Evolutionary conservation across 2,888 invertebrate species (phyloP).

Genomic region (Ichneumoninae sp.): DNA sequence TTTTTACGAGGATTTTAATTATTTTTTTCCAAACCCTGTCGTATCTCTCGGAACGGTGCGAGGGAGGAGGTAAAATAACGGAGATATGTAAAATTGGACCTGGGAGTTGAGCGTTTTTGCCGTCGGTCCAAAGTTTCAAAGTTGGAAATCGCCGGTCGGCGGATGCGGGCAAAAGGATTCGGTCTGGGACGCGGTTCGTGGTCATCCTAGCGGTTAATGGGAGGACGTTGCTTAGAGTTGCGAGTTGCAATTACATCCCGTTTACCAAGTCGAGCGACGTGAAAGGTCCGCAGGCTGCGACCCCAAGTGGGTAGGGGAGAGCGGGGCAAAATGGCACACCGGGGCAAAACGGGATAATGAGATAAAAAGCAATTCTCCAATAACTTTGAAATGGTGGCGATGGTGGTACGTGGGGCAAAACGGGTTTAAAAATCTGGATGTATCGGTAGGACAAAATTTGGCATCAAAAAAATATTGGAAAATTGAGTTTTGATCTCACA

Average conservation of each 20-base stretch:
- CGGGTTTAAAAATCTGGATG: no score
- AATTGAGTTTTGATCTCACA: no score
- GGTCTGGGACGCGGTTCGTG: background rate
- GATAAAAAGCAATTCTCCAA: no score
- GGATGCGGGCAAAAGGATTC: background rate
- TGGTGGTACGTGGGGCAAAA: no score
- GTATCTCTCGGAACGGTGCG: background rate
- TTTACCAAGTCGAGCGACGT: conserved; percentile 11
- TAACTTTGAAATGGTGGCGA: no score
- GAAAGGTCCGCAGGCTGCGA: background rate
- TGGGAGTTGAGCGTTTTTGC: background rate
- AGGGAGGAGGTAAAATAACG: background rate
- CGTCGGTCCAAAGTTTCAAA: background rate
- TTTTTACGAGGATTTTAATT: background rate
- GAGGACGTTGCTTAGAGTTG: background rate
- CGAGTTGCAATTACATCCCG: conserved; percentile 31
- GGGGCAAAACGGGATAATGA: no score
- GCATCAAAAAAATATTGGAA: no score
- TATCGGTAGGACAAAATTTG: no score
- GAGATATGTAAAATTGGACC: background rate
- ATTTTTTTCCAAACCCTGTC: background rate
- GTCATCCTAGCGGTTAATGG: conserved; percentile 5
- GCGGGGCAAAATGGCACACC: no score
- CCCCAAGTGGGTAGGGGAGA: no score
- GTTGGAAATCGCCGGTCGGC: background rate